phyloP scores from a whole-genome alignment of 2,888 invertebrate species.

The Drosophila siamana region DNA sequence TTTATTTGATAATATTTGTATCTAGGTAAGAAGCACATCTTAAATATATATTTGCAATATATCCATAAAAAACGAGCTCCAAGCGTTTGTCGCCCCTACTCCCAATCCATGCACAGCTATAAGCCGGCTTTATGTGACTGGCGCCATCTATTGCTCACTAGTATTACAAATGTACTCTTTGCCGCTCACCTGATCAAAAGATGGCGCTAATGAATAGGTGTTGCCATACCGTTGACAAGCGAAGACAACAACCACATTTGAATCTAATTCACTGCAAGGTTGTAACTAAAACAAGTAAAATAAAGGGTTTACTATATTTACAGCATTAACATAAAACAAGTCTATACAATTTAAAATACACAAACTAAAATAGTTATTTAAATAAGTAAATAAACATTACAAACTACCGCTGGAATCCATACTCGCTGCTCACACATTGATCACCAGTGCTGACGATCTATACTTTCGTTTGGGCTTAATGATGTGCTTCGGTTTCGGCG shows the following conservation, averaged over 20 bases:
- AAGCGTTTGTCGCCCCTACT: too few species aligned
- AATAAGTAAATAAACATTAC: slow-evolving; percentile 33
- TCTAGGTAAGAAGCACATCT: too few species aligned
- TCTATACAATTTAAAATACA: slow-evolving; percentile 35
- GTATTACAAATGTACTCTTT: background rate
- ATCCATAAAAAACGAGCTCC: too few species aligned
- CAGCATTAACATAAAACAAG: slow-evolving; percentile 41
- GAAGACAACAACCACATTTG: slow-evolving; percentile 30
- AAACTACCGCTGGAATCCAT: background rate
- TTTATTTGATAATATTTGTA: too few species aligned
- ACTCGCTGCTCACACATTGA: slow-evolving; percentile 66
- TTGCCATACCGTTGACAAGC: slow-evolving; percentile 23
- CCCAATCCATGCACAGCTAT: too few species aligned
- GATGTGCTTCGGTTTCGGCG: slow-evolving; percentile 63
- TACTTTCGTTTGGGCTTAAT: slow-evolving; percentile 76
- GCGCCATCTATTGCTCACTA: slow-evolving; percentile 34
- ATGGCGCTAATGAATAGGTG: slow-evolving; percentile 8
- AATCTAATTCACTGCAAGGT: background rate
- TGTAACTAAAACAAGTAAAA: slow-evolving; percentile 1
- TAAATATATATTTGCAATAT: background rate
- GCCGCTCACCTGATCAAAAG: background rate
- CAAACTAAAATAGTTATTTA: slow-evolving; percentile 46
- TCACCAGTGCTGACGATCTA: slow-evolving; percentile 79
- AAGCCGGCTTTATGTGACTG: background rate
- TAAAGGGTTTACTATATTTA: slow-evolving; percentile 46